phyloP scores from a whole-genome alignment of 2,113 vertebrate genomes.

The Morone chrysops region DNA sequence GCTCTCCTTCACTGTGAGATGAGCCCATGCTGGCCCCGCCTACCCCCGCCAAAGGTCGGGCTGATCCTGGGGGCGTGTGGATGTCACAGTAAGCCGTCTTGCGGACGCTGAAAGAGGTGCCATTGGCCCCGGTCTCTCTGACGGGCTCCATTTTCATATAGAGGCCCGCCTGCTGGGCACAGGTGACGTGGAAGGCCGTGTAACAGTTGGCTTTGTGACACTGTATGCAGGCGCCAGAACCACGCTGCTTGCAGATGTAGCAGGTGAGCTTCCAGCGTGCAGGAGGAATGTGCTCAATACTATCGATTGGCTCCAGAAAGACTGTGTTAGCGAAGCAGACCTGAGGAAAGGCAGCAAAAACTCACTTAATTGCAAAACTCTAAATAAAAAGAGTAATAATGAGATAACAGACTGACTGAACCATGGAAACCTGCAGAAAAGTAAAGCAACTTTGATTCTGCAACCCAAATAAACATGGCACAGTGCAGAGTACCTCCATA shows the following conservation, averaged over 20 bases:
- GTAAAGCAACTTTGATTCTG: background rate
- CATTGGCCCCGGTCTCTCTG: conserved; percentile 95
- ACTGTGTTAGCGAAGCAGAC: conserved; percentile 99
- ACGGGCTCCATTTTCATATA: conserved; percentile 99
- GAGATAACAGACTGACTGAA: too few species aligned
- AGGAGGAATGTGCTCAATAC: conserved; percentile 97
- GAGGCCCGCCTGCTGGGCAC: conserved; percentile 97
- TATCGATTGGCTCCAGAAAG: conserved; percentile 98
- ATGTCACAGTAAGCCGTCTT: conserved; percentile 99
- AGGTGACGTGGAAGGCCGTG: conserved; percentile 98
- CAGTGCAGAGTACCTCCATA: background rate
- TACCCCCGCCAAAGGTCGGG: conserved; percentile 82
- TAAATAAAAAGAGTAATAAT: background rate
- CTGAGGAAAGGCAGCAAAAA: conserved; percentile 56
- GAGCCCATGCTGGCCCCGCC: conserved; percentile 84
- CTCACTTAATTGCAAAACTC: background rate
- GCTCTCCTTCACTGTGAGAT: conserved; percentile 95
- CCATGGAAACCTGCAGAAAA: too few species aligned
- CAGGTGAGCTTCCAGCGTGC: conserved; percentile 99
- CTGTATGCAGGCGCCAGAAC: conserved; percentile 97
- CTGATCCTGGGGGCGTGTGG: conserved; percentile 94
- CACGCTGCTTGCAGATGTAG: conserved; percentile 99
- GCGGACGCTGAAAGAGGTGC: conserved; percentile 97
- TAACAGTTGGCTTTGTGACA: conserved; percentile 99
- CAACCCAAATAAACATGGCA: background rate